Base-by-base conservation (phyloP, 2,797 vertebrate genomes). In the Stomatorhinus walkeri region DNA sequence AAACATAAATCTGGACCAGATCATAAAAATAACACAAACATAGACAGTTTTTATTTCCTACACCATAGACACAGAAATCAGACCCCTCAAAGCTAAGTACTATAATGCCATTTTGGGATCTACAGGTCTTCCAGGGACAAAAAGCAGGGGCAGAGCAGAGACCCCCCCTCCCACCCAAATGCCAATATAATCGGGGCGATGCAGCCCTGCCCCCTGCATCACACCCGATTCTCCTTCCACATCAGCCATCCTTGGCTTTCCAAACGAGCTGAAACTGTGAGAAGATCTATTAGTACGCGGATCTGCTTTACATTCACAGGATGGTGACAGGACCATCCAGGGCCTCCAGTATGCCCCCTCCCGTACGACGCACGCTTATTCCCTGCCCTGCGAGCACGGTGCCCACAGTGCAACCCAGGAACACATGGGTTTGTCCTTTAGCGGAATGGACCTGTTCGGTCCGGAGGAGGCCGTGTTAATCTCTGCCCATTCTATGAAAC, bases 1-100 rank as follows among this genome's bases (percentile, higher is more conserved):
- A 46, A 85, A 22, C 56, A 22, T 59, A 59, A 59, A 59, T 59
- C n/a, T 59, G n/a, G 56, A 59, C 56, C 56, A 48, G 85, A 87
- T 16, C 24, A 79, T 54, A 54, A 87, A 87, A 59, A 87, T 43
- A 40, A 87, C 28, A 43, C 14, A 43, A 79, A 36, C 24, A 87
- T 12, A 87, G 14, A 54, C 16, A 2, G 28, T 28, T 19, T 56
- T 19, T 6, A 19, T 7, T 1, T 0, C 1, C 52, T n/a, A 79
- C 36, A 79, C 2, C 72, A 84, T 49, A n/a, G 81, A 84, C 49
- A 86, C 68, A 51, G 68, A 87, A 87, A 88, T 81, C n/a, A 8
- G 61, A 32, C 28, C 79, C 61, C 32, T 85, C 85, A 85, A 89
- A 89, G 81, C 87, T 85, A 85, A 85, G 79, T 81, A 87, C 24